These are phyloP conservation scores for Macropis europaea DNA, from an alignment of 2,888 invertebrate genomes.

Conservation along the genomic window DNA sequence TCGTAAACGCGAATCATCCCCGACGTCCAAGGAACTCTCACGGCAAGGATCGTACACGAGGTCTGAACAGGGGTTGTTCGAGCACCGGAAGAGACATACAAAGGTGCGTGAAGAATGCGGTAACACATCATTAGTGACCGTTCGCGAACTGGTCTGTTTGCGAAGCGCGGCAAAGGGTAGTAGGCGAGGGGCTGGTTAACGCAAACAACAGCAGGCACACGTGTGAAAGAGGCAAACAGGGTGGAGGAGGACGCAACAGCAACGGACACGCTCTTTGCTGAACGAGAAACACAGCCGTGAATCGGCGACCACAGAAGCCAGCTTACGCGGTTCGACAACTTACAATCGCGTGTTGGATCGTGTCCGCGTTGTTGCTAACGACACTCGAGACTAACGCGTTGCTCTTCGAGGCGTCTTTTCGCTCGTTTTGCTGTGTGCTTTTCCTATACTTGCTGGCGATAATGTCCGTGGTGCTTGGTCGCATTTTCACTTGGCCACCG, in stretches of 20 bases:
- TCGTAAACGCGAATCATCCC: constrained; percentile 10
- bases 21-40: constrained; percentile 10
- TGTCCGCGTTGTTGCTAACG: constrained; percentile 51
- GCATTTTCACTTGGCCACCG: constrained; percentile 71
- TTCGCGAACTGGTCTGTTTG: no score
- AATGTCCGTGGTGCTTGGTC: constrained; percentile 69
- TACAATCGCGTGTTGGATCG: constrained; percentile 61
- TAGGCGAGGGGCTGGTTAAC: background rate
- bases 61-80: background rate
- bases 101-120: background rate
- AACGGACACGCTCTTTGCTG: constrained; percentile 24
- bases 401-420: constrained; percentile 46
- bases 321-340: constrained; percentile 59
- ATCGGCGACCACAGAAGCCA: constrained; percentile 13
- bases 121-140: background rate
- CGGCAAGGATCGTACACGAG: constrained; percentile 6
- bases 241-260: constrained; percentile 19
- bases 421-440: constrained; percentile 40
- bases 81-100: background rate
- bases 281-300: constrained; percentile 25
- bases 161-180: no score
- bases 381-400: constrained; percentile 42
- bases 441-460: constrained; percentile 78
- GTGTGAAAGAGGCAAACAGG: background rate
- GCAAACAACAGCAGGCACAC: constrained; percentile 15